phyloP scores from a whole-genome alignment of 2,797 vertebrate genomes.

The Chiloscyllium punctatum region DNA sequence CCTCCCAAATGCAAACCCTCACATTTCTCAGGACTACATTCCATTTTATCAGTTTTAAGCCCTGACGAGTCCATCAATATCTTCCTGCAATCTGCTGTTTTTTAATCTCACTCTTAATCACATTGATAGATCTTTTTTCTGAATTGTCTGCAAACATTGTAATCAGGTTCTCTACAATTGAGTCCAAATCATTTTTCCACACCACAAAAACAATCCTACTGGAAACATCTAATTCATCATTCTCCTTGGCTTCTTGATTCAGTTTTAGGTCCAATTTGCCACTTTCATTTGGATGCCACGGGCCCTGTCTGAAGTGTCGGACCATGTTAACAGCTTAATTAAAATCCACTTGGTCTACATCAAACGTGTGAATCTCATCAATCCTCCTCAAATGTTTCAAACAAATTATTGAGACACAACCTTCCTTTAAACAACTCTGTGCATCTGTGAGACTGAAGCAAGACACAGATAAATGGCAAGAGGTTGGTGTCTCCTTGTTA shows the following conservation, averaged over 20 bases:
- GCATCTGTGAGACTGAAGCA: too few species aligned
- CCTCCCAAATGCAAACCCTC: not conserved
- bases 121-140: not conserved
- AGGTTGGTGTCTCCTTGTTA: conserved; percentile 6
- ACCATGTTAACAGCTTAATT: not conserved
- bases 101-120: not conserved
- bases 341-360: not conserved
- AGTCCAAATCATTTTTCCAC: not conserved
- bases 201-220: not conserved
- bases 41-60: not conserved
- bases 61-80: not conserved
- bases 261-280: not conserved
- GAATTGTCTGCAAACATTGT: not conserved
- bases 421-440: not conserved
- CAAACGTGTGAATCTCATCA: not conserved
- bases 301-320: not conserved
- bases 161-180: not conserved
- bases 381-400: not conserved
- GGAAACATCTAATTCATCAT: not conserved
- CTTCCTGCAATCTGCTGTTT: not conserved
- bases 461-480: not conserved
- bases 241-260: not conserved
- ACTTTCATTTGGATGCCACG: not conserved
- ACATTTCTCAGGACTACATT: not conserved
- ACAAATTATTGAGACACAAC: not conserved